These are phyloP conservation scores for Erebia palarica DNA, from an alignment of 2,888 invertebrate genomes.

Conservation along the genomic window DNA sequence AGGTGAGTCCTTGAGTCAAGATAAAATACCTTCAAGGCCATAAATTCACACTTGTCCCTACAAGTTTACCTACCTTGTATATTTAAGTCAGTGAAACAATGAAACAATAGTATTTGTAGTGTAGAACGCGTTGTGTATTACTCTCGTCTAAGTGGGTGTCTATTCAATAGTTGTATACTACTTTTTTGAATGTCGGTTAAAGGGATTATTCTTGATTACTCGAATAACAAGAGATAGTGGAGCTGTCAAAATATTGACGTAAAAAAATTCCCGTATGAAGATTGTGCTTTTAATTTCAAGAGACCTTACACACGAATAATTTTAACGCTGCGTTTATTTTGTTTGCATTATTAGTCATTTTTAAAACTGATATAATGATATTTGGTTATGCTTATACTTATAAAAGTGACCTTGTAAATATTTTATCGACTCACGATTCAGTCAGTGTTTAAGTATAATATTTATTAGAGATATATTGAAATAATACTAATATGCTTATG, in stretches of 20 bases:
- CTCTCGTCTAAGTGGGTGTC: conserved; percentile 33
- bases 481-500: not conserved
- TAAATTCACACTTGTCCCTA: too few species aligned
- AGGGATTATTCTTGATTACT: conserved; percentile 32
- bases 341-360: not conserved
- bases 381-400: too few species aligned
- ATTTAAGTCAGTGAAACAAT: conserved; percentile 38
- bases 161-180: conserved; percentile 28
- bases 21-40: not conserved
- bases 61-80: too few species aligned
- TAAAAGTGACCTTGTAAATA: not conserved
- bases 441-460: not conserved
- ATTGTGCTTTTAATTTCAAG: not conserved
- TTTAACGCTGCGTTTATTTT: not conserved
- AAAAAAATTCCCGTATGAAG: not conserved
- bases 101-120: conserved; percentile 39
- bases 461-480: not conserved
- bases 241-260: not conserved
- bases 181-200: conserved; percentile 24
- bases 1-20: not conserved
- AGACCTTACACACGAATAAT: not conserved
- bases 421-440: not conserved
- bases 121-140: conserved; percentile 34
- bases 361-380: too few species aligned
- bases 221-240: conserved; percentile 25